Evolutionary conservation across 2,113 vertebrate species (phyloP), one percentile per base, ranked within the genome.

Genomic region (Entomyzon cyanotis): DNA sequence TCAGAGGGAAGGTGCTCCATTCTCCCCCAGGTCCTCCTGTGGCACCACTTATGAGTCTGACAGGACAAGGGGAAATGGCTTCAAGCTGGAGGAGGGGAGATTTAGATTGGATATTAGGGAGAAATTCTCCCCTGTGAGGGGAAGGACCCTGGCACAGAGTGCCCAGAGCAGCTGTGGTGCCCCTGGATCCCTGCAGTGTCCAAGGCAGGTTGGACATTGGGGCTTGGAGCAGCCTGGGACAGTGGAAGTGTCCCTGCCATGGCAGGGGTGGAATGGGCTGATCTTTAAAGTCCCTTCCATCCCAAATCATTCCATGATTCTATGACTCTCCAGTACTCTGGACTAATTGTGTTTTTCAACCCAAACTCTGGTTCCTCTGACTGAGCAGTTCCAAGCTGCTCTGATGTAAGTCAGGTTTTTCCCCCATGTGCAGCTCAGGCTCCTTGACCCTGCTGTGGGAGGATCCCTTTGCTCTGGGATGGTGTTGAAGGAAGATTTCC

Each of bases 391-490:
- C n/a, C n/a, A 22, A 35, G 42, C 9, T n/a, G 41, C 80, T 37
- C 10, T 1, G 0, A 7, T 11, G 50, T 52, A 37, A 35, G 10
- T 7, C 58, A 63, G 39, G 21, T 53, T 63, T 5, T 22, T 42
- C 2, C 46, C 5, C 50, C 21, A 1, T 7, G 53, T 4, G 10
- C 31, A 10, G 2, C 46, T 2, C 6, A 5, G 30, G 10, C 31
- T 42, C 53, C 28, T 0, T 2, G 31, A 59, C 7, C 39, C 62
- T 52, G 64, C 5, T 4, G 7, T 15, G 23, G 30, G 25, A 35
- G 7, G 35, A 53, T 7, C 67, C 39, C 27, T 53, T 15, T 31
- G 33, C n/a, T 56, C 30, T 1, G 1, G 23, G 42, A 4, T 3
- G 64, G 4, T 21, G 39, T 1, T 19, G 62, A 33, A 60, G n/a